Evolutionary conservation across 2,797 vertebrate genomes (phyloP).

Genomic region (Micrastur ruficollis): DNA sequence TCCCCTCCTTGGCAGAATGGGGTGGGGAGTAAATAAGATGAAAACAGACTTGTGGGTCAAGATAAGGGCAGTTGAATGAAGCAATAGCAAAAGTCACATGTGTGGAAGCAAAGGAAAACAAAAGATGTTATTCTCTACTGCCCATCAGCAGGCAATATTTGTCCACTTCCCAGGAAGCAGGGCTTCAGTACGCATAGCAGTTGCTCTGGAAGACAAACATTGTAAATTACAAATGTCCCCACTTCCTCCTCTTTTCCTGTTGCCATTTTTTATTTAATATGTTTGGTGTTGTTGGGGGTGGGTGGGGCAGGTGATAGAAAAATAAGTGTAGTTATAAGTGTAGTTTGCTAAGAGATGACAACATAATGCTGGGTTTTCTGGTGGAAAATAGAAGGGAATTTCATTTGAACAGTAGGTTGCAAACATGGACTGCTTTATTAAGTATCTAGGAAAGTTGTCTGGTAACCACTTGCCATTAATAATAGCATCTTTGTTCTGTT

Average conservation of each 20-base stretch:
- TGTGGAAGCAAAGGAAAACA: too few species aligned
- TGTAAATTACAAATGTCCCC: too few species aligned
- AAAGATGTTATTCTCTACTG: too few species aligned
- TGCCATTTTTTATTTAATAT: neutral
- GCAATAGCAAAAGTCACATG: too few species aligned
- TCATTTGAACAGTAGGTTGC: neutral
- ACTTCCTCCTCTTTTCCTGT: neutral
- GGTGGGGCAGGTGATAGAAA: neutral
- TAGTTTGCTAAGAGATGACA: neutral
- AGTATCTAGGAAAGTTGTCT: neutral
- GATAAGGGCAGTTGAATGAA: too few species aligned
- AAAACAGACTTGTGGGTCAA: too few species aligned
- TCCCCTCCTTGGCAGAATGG: too few species aligned
- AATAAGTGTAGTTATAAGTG: neutral
- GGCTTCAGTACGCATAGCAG: too few species aligned
- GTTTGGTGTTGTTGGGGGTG: neutral
- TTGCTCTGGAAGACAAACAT: too few species aligned
- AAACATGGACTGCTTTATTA: neutral
- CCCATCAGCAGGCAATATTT: too few species aligned
- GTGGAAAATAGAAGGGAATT: neutral
- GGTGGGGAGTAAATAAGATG: too few species aligned
- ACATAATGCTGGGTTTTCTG: neutral
- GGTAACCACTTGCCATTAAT: slow-evolving; percentile 35
- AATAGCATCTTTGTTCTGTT: neutral
- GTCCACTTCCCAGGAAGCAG: too few species aligned